Base-by-base conservation (phyloP, 2,888 invertebrate genomes). In the Agriopis aurantiaria region DNA sequence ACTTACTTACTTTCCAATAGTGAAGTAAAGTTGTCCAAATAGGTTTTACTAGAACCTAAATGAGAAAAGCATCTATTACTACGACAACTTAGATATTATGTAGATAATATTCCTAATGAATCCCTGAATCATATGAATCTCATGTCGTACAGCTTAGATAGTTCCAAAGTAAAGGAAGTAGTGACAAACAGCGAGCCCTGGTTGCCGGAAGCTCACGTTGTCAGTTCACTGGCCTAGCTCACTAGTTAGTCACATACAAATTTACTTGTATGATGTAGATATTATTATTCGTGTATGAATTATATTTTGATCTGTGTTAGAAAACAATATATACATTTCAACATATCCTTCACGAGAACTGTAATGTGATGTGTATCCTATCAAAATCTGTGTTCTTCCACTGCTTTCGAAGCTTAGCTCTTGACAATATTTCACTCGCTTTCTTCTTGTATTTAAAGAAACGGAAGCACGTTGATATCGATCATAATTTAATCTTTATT, bases 361-460 rank as follows among this genome's bases (percentile, higher is more conserved):
- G 84, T 81, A 73, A 79, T 83, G 78, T 86, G 84, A 82, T 80
- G 33, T 33, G 68, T 71, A 80, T 84, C 82, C 86, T 84, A 85
- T 88, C 80, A 77, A 87, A 88, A 90, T 90, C 88, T 92, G 85
- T 91, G 91, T 91, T 91, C 93, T 92, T 92, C 91, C 91, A 91
- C 79, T 84, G 84, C 86, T 88, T 79, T 86, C 83, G 75, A 88
- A 89, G 88, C 86, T 86, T 88, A 87, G 72, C 71, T 65, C 66
- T 57, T 87, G 91, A 92, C 92, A 91, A 92, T 91, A 92, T 86
- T 59, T 67, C 55, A 57, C 52, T 65, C 17, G 33, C 66, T 59
- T 63, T 46, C 17, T 58, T 8, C 8, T 10, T 57, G 14, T 65
- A 58, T 62, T 65, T 23, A 7, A 64, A 48, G 52, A 65, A 66